Percentiles rank a stretch among this genome's conserved stretches.
Conservation (phyloP, 2,113 vertebrate species). For the Anhinga anhinga region DNA sequence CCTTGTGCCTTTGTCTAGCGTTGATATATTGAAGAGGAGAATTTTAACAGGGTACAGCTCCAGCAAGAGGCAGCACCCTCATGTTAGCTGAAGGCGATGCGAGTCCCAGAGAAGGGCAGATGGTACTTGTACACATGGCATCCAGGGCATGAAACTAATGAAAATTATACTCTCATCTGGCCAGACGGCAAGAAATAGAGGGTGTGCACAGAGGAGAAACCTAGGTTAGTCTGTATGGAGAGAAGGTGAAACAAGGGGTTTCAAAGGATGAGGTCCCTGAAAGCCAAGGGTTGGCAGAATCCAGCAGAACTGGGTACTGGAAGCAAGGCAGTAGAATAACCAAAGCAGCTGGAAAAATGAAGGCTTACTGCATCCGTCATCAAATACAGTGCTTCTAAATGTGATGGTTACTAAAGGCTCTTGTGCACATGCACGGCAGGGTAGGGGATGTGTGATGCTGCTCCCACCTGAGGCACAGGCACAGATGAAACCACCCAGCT, state of each 20-base stretch:
- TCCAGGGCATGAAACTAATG: background rate
- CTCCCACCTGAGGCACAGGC: background rate
- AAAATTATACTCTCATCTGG: background rate
- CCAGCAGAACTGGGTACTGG: background rate
- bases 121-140: background rate
- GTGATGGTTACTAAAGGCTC: background rate
- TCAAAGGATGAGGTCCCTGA: background rate
- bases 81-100: background rate
- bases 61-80: background rate
- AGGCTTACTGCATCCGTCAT: background rate
- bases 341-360: background rate
- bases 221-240: background rate
- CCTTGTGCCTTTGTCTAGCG: background rate
- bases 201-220: background rate
- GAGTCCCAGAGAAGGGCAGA: background rate
- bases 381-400: background rate
- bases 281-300: background rate
- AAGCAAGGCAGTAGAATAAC: background rate
- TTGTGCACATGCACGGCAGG: accelerated
- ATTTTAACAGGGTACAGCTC: background rate
- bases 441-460: background rate
- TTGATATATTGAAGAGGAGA: background rate
- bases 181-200: background rate
- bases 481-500: background rate
- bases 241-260: background rate